A percentile compares a stretch with the other conserved stretches of the same genome.
These are phyloP conservation scores for Habrosyne pyritoides DNA, from an alignment of 2,888 invertebrate species.

Conservation along the genomic window DNA sequence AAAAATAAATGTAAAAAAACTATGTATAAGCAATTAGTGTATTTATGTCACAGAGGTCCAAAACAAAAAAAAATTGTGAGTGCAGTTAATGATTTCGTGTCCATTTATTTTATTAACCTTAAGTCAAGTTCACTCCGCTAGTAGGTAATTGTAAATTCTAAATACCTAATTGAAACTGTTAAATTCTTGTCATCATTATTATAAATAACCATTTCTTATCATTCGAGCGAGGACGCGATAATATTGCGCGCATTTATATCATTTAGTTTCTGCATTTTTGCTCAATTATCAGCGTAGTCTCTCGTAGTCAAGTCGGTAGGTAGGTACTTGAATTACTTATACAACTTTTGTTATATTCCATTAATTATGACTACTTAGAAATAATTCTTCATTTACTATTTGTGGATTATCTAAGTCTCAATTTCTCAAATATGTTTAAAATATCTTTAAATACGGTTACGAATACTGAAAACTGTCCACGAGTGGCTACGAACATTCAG, in stretches of 20 bases:
- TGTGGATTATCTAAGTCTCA: too few relatives aligned
- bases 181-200: conserved; percentile 48
- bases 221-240: conserved; percentile 64
- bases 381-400: too few relatives aligned
- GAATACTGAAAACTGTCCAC: too few relatives aligned
- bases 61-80: neutral
- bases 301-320: neutral
- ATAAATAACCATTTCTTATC: conserved; percentile 67
- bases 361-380: too few relatives aligned
- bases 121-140: neutral
- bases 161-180: conserved; percentile 13
- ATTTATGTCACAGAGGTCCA: too few relatives aligned
- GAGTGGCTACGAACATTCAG: too few relatives aligned
- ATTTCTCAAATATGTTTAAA: too few relatives aligned
- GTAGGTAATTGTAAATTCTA: neutral
- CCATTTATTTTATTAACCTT: conserved; percentile 19
- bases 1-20: too few relatives aligned
- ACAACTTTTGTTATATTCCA: neutral
- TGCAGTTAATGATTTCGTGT: neutral
- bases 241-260: conserved; percentile 44
- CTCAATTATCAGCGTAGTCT: conserved; percentile 10
- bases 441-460: too few relatives aligned
- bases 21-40: too few relatives aligned
- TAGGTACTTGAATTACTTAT: neutral
- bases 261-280: conserved; percentile 37